Evolutionary conservation across 64 coral and sea anemone genomes (phyloP).

Genomic region (Porites lutea): DNA sequence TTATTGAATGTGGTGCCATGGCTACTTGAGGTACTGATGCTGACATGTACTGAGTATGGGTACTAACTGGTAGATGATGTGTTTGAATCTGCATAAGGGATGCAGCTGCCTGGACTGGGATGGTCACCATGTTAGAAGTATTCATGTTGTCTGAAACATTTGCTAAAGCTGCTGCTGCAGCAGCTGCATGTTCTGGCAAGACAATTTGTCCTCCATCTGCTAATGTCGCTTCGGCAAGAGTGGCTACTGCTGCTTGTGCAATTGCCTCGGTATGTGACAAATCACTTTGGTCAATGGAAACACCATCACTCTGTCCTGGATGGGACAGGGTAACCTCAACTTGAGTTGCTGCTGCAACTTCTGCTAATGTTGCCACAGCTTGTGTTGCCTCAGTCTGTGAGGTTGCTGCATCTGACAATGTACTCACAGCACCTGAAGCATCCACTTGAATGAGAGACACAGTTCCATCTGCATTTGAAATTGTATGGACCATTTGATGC

Average conservation of each 20-base stretch:
- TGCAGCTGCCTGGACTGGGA: slow-evolving; percentile 96
- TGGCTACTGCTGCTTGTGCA: slow-evolving; percentile 97
- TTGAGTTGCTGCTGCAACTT: slow-evolving; percentile 97
- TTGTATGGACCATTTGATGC: slow-evolving; percentile 98
- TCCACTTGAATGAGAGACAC: slow-evolving; percentile 97
- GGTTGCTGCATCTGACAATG: slow-evolving; percentile 77
- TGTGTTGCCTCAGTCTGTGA: slow-evolving; percentile 96
- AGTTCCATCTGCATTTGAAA: slow-evolving; percentile 98
- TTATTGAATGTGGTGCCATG: slow-evolving; percentile 97
- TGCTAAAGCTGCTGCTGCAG: slow-evolving; percentile 85
- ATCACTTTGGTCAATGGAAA: slow-evolving; percentile 87
- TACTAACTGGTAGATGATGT: slow-evolving; percentile 71
- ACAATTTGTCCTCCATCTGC: slow-evolving; percentile 99
- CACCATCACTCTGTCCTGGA: slow-evolving; percentile 72
- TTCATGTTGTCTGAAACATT: slow-evolving; percentile 86
- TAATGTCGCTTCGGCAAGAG: slow-evolving; percentile 96
- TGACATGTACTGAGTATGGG: slow-evolving; percentile 83
- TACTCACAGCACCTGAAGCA: slow-evolving; percentile 96
- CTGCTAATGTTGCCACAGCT: slow-evolving; percentile 96
- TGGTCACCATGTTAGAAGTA: slow-evolving; percentile 96
- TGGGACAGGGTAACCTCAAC: slow-evolving; percentile 80
- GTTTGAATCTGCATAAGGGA: slow-evolving; percentile 97
- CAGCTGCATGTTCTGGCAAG: slow-evolving; percentile 93
- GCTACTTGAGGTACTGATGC: slow-evolving; percentile 95
- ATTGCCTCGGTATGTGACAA: slow-evolving; percentile 92